These are phyloP conservation scores for Actinernus sp. DNA, from an alignment of 92 coral and sea anemone genomes.

Conservation along the genomic window DNA sequence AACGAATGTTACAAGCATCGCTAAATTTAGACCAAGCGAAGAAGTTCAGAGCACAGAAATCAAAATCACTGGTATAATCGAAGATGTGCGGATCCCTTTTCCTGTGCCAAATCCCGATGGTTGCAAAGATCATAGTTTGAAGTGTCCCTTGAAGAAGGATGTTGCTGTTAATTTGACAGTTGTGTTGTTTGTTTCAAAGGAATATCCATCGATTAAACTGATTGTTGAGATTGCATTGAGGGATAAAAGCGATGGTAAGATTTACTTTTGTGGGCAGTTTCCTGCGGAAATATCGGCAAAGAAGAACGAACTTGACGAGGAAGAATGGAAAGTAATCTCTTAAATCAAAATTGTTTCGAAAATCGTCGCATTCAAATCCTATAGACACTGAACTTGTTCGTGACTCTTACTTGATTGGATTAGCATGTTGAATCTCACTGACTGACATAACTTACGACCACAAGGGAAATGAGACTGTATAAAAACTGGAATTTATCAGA, in stretches of 20 bases:
- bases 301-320: no score
- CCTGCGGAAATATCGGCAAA: neutral
- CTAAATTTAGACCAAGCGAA: slow-evolving; percentile 40
- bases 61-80: slow-evolving; percentile 13
- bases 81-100: neutral
- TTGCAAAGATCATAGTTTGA: slow-evolving; percentile 34
- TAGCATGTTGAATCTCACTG: no score
- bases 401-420: no score
- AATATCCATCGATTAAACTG: slow-evolving; percentile 15
- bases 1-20: slow-evolving; percentile 23
- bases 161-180: neutral
- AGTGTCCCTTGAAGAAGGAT: slow-evolving; percentile 49
- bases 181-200: neutral
- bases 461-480: no score
- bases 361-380: no score
- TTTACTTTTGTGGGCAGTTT: slow-evolving; percentile 36
- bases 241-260: neutral
- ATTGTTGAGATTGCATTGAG: slow-evolving; percentile 8
- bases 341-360: no score
- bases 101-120: slow-evolving; percentile 26
- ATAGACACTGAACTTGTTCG: no score
- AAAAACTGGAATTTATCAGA: no score
- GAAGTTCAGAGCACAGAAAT: slow-evolving; percentile 15
- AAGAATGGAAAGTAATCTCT: no score
- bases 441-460: no score